Percentiles rank a stretch among this genome's conserved stretches.
phyloP scores from a whole-genome alignment of 2,113 vertebrate genomes.

The Lycaon pictus region DNA sequence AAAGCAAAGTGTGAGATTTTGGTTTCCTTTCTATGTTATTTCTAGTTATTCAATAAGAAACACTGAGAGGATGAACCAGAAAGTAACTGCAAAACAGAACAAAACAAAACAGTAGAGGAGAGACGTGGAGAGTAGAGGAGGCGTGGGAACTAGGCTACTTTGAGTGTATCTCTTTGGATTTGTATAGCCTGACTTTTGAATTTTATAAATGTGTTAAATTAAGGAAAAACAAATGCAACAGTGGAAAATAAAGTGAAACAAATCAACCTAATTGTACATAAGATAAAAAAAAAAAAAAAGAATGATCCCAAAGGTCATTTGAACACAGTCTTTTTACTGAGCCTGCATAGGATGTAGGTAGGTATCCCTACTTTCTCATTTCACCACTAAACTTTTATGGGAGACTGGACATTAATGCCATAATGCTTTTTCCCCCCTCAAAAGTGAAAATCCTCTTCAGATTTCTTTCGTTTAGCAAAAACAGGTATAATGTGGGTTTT shows the following conservation, averaged over 20 bases:
- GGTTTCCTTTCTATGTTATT: background rate
- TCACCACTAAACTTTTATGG: background rate
- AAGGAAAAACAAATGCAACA: conserved; percentile 9
- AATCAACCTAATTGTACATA: background rate
- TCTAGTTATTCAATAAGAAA: background rate
- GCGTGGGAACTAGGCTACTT: background rate
- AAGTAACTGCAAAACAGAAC: background rate
- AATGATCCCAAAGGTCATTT: background rate
- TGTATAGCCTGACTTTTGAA: background rate
- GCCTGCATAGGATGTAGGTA: background rate
- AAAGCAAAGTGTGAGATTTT: background rate
- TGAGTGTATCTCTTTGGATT: background rate
- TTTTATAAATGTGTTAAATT: conserved; percentile 45
- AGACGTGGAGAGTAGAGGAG: background rate
- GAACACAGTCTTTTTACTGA: background rate
- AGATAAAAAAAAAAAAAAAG: background rate
- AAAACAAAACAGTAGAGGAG: background rate
- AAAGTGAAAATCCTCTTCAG: background rate
- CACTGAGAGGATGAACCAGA: background rate
- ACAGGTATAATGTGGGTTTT: background rate
- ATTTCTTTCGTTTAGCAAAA: background rate
- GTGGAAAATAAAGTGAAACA: background rate
- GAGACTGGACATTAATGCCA: background rate
- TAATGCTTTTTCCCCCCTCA: too few species aligned
- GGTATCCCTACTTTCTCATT: background rate